These are phyloP conservation scores for Thymallus thymallus DNA, from an alignment of 2,113 vertebrate species.

Conservation along the genomic window DNA sequence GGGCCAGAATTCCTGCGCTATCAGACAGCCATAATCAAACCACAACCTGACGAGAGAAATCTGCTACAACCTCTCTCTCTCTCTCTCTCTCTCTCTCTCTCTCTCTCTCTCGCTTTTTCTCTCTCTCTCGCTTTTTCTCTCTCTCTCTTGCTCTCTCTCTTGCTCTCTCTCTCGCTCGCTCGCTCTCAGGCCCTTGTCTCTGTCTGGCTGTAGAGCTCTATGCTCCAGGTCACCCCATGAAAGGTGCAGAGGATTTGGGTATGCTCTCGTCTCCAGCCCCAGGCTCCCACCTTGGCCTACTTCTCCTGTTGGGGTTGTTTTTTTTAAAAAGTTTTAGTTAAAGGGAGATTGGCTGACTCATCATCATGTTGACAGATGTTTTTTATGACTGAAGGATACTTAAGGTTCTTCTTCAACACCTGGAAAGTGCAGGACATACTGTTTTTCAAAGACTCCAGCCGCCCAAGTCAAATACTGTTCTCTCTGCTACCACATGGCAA, in stretches of 20 bases:
- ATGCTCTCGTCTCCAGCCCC: conserved; percentile 22
- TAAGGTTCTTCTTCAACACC: no score
- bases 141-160: conserved; percentile 48
- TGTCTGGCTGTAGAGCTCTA: not conserved
- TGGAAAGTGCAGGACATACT: no score
- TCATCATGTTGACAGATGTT: not conserved
- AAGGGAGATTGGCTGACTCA: not conserved
- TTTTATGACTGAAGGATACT: not conserved
- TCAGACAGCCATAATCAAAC: conserved; percentile 36
- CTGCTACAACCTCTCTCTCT: conserved; percentile 32
- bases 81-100: not conserved
- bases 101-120: not conserved
- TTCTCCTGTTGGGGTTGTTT: not conserved
- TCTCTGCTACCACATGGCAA: no score
- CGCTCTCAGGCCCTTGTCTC: conserved; percentile 56
- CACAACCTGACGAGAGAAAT: conserved; percentile 59
- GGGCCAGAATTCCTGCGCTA: conserved; percentile 56
- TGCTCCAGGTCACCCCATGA: not conserved
- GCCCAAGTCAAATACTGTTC: no score
- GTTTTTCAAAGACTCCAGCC: no score
- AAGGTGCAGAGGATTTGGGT: conserved; percentile 22
- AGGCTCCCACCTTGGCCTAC: not conserved
- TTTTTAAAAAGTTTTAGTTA: not conserved
- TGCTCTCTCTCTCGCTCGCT: conserved; percentile 31
- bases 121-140: not conserved